Base-by-base conservation (phyloP, 2,113 vertebrate genomes). In the Ahaetulla prasina region DNA sequence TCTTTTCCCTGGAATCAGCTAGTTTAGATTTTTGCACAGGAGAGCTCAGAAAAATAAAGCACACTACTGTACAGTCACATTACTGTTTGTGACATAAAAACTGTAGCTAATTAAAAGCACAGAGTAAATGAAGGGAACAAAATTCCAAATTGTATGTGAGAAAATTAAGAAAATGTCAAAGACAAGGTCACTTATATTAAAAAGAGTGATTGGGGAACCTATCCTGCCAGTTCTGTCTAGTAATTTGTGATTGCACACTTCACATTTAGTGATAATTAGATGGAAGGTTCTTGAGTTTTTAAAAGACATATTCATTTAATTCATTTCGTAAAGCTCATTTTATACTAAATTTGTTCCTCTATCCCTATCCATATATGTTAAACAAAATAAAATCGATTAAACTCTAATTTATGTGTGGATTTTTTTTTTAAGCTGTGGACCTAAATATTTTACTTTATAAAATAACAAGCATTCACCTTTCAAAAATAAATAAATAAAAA, bases 151-250 rank as follows among this genome's bases (percentile, higher is more conserved):
- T 89, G 27, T 95, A 95, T 94, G 96, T 95, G 91, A 96, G 88
- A 95, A 96, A 96, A 97, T 94, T 94, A 94, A 94, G 94, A 95
- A 96, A 94, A 97, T 96, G 96, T 96, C 96, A 93, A 5, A 91
- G 93, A 93, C 88, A 92, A 95, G 92, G 80, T 53, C 39, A 53
- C 90, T 49, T 94, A 94, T 94, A 94, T 94, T 53, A 93, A 95
- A 92, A 92, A 86, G 16, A 43, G 55, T 39, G 47, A 27, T 57
- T 39, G 22, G 50, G 35, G 22, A 52, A 95, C 7, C 91, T 94
- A 94, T 96, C 63, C 89, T 93, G 94, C 90, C 92, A 85, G 89
- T 96, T 96, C 94, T 94, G 93, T 97, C 97, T 97, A 96, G 89
- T 94, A 96, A 96, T 96, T 95, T 89, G 94, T 84, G 93, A 97